Evolutionary conservation across 1,140 invertebrate species (phyloP), one percentile per base, ranked within the genome.

Genomic region (Caenorhabditis tropicalis): DNA sequence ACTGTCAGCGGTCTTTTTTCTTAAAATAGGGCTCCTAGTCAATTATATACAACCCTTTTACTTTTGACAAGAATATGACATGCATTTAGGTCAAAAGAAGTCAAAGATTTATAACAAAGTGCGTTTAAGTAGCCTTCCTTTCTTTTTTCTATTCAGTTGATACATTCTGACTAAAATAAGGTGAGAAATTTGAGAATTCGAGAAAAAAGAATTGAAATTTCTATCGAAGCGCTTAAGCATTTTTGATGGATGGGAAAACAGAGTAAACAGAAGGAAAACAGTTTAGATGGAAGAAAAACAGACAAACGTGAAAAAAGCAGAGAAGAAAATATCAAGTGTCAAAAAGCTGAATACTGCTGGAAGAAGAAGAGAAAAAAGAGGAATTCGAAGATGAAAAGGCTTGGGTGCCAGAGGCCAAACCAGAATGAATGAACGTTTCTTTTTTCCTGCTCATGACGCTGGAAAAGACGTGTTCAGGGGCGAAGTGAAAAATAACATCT

Each of bases 191-290:
- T 31, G 65, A 74, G 65, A 16, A 36, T 33, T 15, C 16, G 19
- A 36, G n/a, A 36, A 19, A 43, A 12, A 43, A 12, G 12, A 12
- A 43, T 6, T 43, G 12, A 43, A 43, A 43, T 6, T 43, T 43
- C 12, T 12, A 43, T 43, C 39, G 12, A 74, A 74, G 21, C 65
- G 65, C 65, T 74, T 74, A 74, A 74, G 65, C 65, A 43, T 74
- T 74, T 74, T 46, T 74, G 65, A 74, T 74, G 65, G 65, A 74
- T 74, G 65, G 65, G 65, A 74, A 43, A 74, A 65, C 2, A 74
- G 36, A 74, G 65, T 74, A 74, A 74, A 74, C 36, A 74, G 65
- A 74, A 74, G 33, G 36, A 31, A 70, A 33, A 31, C 65, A 43
- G 36, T 74, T 74, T 74, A 74, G 36, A 65, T 36, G 33, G n/a